These are phyloP conservation scores for Azorinus chamasolen DNA, from an alignment of 2,888 invertebrate genomes.

Conservation along the genomic window DNA sequence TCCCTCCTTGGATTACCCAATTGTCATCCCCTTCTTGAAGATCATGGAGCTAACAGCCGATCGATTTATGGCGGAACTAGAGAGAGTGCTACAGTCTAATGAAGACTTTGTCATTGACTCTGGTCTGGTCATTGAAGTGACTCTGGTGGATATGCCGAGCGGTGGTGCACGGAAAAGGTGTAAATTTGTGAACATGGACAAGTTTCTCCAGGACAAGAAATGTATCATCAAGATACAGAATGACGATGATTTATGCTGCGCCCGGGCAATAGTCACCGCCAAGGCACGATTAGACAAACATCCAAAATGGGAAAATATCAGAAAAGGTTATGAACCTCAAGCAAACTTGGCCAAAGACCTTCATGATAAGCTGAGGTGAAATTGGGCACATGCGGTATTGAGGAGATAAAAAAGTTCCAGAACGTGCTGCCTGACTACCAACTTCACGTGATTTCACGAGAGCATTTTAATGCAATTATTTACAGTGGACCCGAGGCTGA, in stretches of 20 bases:
- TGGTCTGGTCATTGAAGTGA: neutral
- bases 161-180: slow-evolving; percentile 39
- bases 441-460: slow-evolving; percentile 32
- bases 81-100: slow-evolving; percentile 13
- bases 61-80: slow-evolving; percentile 28
- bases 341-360: slow-evolving; percentile 18
- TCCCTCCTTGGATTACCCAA: slow-evolving; percentile 26
- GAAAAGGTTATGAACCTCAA: slow-evolving; percentile 21
- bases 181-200: slow-evolving; percentile 6
- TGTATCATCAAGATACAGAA: slow-evolving; percentile 47
- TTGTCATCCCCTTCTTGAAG: slow-evolving; percentile 24
- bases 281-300: neutral
- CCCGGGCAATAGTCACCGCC: slow-evolving; percentile 40
- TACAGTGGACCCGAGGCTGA: slow-evolving; percentile 29
- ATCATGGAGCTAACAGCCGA: slow-evolving; percentile 15
- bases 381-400: slow-evolving; percentile 13
- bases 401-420: slow-evolving; percentile 32
- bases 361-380: slow-evolving; percentile 20
- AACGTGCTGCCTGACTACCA: slow-evolving; percentile 20
- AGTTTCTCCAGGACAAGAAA: slow-evolving; percentile 33
- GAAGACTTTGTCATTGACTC: no score
- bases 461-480: slow-evolving; percentile 41
- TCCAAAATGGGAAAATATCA: slow-evolving; percentile 23
- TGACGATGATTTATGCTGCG: slow-evolving; percentile 35
- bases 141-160: slow-evolving; percentile 33